phyloP scores from a whole-genome alignment of 2,797 vertebrate species.

The Mycteria americana region DNA sequence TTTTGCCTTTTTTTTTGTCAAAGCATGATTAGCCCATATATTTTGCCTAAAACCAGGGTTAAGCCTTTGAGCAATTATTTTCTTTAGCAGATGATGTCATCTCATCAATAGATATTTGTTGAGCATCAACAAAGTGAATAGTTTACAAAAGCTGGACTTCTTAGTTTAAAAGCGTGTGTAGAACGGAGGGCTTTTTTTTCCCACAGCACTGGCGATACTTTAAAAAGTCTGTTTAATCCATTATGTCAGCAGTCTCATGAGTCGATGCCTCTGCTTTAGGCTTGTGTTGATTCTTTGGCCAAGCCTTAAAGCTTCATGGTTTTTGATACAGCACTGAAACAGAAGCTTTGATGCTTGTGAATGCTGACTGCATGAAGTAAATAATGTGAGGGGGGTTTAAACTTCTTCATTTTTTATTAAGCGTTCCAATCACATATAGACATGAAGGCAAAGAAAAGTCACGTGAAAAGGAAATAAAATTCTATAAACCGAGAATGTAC shows the following conservation, averaged over 20 bases:
- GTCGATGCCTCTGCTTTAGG: conserved; percentile 27
- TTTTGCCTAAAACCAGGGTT: background rate
- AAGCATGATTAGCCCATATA: background rate
- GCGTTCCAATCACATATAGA: conserved; percentile 18
- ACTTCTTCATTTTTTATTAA: conserved; percentile 23
- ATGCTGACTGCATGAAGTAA: conserved; percentile 26
- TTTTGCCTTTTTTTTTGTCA: background rate
- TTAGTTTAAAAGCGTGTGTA: background rate
- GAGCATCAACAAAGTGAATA: background rate
- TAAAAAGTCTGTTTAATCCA: conserved; percentile 49
- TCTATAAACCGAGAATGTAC: background rate
- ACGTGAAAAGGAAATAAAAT: conserved; percentile 23
- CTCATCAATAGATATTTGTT: conserved; percentile 15
- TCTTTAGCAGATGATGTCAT: background rate
- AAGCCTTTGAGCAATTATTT: background rate
- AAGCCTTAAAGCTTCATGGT: conserved; percentile 20
- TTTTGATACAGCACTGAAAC: conserved; percentile 45
- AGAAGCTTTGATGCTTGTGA: conserved; percentile 51
- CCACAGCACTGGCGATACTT: background rate
- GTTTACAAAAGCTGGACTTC: conserved; percentile 5
- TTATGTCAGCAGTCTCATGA: background rate
- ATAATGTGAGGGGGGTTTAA: conserved; percentile 9
- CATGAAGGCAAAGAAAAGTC: conserved; percentile 25
- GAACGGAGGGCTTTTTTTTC: background rate
- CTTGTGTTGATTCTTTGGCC: conserved; percentile 7